Percentiles rank a stretch among this genome's conserved stretches.
Conservation (phyloP, 2,797 vertebrate genomes). For the Danio tinwini region DNA sequence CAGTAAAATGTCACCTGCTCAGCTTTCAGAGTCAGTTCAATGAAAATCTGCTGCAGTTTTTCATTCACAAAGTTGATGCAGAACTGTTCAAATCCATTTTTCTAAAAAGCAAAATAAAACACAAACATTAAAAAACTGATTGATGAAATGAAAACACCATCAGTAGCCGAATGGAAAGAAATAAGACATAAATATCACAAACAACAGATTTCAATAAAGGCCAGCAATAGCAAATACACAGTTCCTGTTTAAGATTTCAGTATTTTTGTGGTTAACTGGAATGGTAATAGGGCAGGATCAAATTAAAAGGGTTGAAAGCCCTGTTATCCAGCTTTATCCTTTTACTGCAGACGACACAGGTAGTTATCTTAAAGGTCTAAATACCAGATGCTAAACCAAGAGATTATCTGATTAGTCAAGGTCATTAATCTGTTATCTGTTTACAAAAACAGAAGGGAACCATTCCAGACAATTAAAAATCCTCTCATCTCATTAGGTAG, state of each 20-base stretch:
- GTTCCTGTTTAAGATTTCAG: not conserved
- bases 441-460: slow-evolving; percentile 65
- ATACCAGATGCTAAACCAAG: slow-evolving; percentile 60
- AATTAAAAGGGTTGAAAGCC: slow-evolving; percentile 23
- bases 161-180: slow-evolving; percentile 5
- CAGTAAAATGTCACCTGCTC: slow-evolving; percentile 85
- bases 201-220: slow-evolving; percentile 2
- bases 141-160: not conserved
- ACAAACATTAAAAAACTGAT: slow-evolving; percentile 8
- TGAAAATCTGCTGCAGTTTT: slow-evolving; percentile 98
- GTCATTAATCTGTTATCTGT: slow-evolving; percentile 56
- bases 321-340: slow-evolving; percentile 22
- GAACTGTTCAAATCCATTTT: slow-evolving; percentile 99
- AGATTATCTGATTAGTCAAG: slow-evolving; percentile 69
- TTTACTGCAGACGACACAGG: slow-evolving; percentile 5
- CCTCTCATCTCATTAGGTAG: slow-evolving; percentile 63
- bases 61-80: slow-evolving; percentile 99
- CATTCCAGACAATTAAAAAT: slow-evolving; percentile 67
- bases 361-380: slow-evolving; percentile 37
- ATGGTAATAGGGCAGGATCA: not conserved
- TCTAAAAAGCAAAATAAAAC: slow-evolving; percentile 76
- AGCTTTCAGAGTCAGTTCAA: slow-evolving; percentile 95
- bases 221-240: not conserved
- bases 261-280: not conserved
- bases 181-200: slow-evolving; percentile 14